Conservation (phyloP, 1,140 invertebrate species). For the Pemphigus obesinymphae region DNA sequence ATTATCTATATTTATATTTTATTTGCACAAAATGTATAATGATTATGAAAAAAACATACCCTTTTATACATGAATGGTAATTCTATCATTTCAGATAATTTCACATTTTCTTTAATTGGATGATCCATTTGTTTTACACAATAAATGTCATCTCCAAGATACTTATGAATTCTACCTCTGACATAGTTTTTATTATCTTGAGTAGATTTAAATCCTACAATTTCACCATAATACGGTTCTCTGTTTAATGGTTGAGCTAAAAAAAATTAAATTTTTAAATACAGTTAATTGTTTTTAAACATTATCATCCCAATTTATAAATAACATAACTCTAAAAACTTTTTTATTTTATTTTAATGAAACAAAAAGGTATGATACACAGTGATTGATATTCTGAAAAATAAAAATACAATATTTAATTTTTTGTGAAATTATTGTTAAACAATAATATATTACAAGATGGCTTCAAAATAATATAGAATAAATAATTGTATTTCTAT, state of each 20-base stretch:
- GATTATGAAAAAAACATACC: conserved; percentile 16
- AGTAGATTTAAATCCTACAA: conserved; percentile 5
- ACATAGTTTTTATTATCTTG: background rate
- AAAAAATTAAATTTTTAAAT: background rate
- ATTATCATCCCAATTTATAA: background rate
- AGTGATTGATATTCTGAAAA: no score
- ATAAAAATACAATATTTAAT: no score
- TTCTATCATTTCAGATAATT: conserved; percentile 9
- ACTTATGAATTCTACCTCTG: conserved; percentile 19
- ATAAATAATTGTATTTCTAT: no score
- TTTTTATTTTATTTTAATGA: no score
- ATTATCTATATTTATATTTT: no score
- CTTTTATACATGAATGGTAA: conserved; percentile 1
- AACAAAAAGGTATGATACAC: no score
- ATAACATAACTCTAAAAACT: no score
- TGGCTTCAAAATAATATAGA: no score
- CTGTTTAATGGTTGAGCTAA: background rate
- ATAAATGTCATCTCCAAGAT: background rate
- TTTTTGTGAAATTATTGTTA: no score
- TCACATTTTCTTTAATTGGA: conserved; percentile 3
- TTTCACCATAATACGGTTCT: conserved; percentile 23
- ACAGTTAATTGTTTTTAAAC: no score
- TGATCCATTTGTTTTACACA: conserved; percentile 19
- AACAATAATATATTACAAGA: no score
- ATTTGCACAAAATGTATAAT: no score